Evolutionary conservation across 92 coral and sea anemone genomes (phyloP).

Genomic region (Zoanthus sansibaricus): DNA sequence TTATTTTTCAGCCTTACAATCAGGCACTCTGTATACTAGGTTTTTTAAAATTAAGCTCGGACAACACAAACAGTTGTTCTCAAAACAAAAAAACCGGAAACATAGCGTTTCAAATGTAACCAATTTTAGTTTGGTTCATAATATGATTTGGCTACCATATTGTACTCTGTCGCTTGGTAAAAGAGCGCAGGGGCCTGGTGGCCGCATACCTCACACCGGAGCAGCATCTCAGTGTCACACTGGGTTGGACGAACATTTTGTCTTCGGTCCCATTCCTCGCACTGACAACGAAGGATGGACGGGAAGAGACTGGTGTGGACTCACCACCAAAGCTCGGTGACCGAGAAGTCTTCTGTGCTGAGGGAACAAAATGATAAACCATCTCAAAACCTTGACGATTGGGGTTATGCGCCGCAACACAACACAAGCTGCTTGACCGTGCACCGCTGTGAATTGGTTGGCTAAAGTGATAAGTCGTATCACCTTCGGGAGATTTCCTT

Average conservation of each 20-base stretch:
- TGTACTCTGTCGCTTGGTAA: conserved; percentile 71
- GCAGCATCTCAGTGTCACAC: conserved; percentile 26
- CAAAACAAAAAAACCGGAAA: too few relatives aligned
- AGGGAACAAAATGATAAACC: conserved; percentile 29
- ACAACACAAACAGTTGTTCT: too few relatives aligned
- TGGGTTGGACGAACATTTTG: conserved; percentile 13
- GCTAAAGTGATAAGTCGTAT: not conserved
- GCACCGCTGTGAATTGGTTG: conserved; percentile 16
- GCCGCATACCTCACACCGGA: conserved; percentile 42
- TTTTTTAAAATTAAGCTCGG: too few relatives aligned
- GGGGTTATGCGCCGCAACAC: conserved; percentile 17
- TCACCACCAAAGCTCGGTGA: conserved; percentile 15
- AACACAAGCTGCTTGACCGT: conserved; percentile 26
- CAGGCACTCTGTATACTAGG: too few relatives aligned
- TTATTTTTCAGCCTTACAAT: too few relatives aligned
- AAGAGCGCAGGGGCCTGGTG: conserved; percentile 54
- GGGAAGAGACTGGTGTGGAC: not conserved
- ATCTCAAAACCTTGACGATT: not conserved
- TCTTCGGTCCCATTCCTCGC: not conserved
- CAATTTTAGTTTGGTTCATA: not conserved
- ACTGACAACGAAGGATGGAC: conserved; percentile 17
- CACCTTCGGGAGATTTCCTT: not conserved
- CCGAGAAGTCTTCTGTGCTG: not conserved
- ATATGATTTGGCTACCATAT: conserved; percentile 54
- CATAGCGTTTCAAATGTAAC: too few relatives aligned